Conservation (phyloP, 2,113 vertebrate species). For the Crotalus tigris region DNA sequence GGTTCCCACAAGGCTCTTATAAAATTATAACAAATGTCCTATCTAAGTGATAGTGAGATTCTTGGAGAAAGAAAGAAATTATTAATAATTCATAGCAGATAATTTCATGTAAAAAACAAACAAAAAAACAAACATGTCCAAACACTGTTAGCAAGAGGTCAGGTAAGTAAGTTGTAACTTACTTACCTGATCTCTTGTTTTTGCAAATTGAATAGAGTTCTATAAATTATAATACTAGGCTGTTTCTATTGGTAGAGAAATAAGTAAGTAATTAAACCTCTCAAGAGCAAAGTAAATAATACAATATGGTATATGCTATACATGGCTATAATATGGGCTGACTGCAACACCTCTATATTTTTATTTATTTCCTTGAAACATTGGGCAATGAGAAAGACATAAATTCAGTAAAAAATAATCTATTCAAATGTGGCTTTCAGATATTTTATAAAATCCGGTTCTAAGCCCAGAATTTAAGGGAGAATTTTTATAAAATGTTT, state of each 20-base stretch:
- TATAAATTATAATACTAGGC: conserved; percentile 53
- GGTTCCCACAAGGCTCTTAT: neutral
- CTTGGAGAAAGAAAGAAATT: conserved; percentile 7
- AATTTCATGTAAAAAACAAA: neutral
- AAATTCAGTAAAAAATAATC: no score
- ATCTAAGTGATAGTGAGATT: neutral
- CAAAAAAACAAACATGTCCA: conserved; percentile 2
- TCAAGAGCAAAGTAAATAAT: conserved; percentile 53
- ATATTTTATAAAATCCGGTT: neutral
- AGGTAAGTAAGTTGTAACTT: conserved; percentile 14
- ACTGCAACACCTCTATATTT: neutral
- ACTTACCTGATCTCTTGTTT: conserved; percentile 50
- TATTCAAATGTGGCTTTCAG: neutral
- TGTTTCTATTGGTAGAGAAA: conserved; percentile 57
- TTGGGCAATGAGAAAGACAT: neutral
- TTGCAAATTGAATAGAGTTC: conserved; percentile 49
- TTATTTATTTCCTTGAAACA: neutral
- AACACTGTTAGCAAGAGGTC: neutral
- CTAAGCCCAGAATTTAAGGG: neutral
- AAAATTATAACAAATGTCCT: neutral
- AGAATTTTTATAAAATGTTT: no score
- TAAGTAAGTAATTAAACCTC: conserved; percentile 58
- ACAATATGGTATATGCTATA: neutral
- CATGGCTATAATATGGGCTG: conserved; percentile 20
- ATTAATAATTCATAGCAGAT: conserved; percentile 32